Base-by-base conservation (phyloP, 2,113 vertebrate species). In the Ictalurus punctatus region DNA sequence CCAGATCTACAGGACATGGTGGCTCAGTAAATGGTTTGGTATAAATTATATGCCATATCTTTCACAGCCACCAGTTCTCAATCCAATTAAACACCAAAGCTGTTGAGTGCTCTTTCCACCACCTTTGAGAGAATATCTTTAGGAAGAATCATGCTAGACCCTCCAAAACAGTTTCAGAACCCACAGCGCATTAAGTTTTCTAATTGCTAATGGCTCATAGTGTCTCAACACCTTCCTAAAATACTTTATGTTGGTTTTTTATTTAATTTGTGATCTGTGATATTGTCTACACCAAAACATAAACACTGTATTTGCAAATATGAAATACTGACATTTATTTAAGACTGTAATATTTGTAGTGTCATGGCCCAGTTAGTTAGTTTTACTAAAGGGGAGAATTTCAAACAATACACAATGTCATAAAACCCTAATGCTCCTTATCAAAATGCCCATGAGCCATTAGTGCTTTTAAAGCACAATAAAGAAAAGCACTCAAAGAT, bases 381-480 rank as follows among this genome's bases (percentile, higher is more conserved):
- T 48, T 86, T 73, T 59, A 78, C 86, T 88, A 44, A 86, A 88
- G 83, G 83, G 73, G 8, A 86, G 83, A 82, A 69, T 87, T 88
- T 71, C 52, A 59, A 56, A 73, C 54, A 74, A 87, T 79, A 69
- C 65, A 63, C 48, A 14, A 48, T 65, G 79, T 44, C 79, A 56
- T 58, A 69, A 90, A 87, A 84, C 83, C 69, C n/a, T 80, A 85
- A 81, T 87, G 89, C 14, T 87, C 34, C 19, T 78, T 85, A 86
- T 85, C 86, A 90, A 85, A 40, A 81, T 86, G 76, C n/a, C 89
- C 83, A 16, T 44, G 48, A 88, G 86, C 86, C 83, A 86, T 54
- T 65, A 30, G 27, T 17, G 65, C 86, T 71, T 89, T 89, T 61
- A 79, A 90, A 83, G 61, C 30, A 83, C 69, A 85, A 54, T 58